These are phyloP conservation scores for Cricetomys ansorgei DNA, from an alignment of 2,113 vertebrate species.

Conservation along the genomic window DNA sequence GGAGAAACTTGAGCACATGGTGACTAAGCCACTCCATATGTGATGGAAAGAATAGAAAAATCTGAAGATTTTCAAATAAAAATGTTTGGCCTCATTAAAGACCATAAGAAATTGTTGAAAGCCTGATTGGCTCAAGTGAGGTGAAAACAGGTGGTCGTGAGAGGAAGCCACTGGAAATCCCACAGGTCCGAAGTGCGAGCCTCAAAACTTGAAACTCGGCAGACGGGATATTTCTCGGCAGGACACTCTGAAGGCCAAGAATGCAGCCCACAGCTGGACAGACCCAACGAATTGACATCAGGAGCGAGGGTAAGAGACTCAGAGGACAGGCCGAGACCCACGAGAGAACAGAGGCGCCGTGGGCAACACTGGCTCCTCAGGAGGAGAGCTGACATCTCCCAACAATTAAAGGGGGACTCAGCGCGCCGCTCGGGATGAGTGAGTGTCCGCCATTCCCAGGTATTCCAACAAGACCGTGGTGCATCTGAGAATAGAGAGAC, in stretches of 20 bases:
- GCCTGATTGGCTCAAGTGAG: background rate
- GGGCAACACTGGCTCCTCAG: background rate
- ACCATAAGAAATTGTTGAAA: background rate
- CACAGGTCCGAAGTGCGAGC: background rate
- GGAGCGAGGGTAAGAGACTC: background rate
- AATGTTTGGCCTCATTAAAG: background rate
- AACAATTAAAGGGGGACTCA: background rate
- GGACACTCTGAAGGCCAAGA: background rate
- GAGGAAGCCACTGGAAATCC: background rate
- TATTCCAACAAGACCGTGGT: rapidly evolving
- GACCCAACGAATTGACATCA: background rate
- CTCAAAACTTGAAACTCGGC: background rate
- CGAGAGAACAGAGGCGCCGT: background rate
- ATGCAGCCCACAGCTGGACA: background rate
- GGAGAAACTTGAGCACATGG: background rate
- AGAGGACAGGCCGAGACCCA: rapidly evolving
- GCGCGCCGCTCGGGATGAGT: background rate
- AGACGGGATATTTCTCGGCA: background rate
- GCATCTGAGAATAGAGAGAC: background rate
- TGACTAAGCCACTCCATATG: background rate
- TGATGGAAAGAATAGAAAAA: background rate
- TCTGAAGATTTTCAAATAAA: background rate
- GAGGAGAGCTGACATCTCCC: background rate
- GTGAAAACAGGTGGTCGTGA: background rate
- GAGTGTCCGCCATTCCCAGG: background rate